Base-by-base conservation (phyloP, 30 jellyfish, hydroid and myxozoan species). In the Cassiopea xamachana region DNA sequence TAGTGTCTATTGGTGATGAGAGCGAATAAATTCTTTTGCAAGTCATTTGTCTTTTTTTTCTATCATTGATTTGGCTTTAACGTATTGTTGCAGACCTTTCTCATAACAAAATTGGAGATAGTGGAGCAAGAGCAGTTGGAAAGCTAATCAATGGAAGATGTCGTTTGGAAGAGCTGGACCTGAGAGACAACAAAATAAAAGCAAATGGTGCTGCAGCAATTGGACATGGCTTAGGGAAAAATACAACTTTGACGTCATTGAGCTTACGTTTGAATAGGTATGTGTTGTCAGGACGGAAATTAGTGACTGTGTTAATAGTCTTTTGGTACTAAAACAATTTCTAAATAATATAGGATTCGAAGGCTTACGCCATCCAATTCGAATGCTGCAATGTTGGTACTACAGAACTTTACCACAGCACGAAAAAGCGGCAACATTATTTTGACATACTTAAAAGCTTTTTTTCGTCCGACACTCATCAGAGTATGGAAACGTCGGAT, bases 101-200 rank as follows among this genome's bases (percentile, higher is more conserved):
- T 14, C 95, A 96, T 79, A 96, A 96, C 91, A 88, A 89, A 82
- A 87, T 96, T 27, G 93, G 98, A 2, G 98, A 96, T 60, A 96
- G 98, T 74, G 96, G 97, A 48, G 98, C 99, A 73, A 70, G 99
- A 76, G 99, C 99, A 1, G 77, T 96, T 68, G 99, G 99, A 12
- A 96, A 96, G 67, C 51, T 96, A 67, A 83, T 96, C 70, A 96
- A 96, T 72, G 94, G 94, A 61, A 92, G 96, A 44, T 89, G 97
- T 60, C 92, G 83, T 14, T 92, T 96, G 48, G 92, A 69, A 18
- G 92, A 84, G 80, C 94, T 96, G 16, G 97, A 92, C 46, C 79
- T 96, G 55, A 69, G 93, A 44, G 97, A 96, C 69, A 96, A 96
- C 89, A 91, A 89, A 49, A 89, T 96, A 46, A 81, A 87, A 17